Evolutionary conservation across 2,888 invertebrate species (phyloP).

Genomic region (Andrena bicolor): DNA sequence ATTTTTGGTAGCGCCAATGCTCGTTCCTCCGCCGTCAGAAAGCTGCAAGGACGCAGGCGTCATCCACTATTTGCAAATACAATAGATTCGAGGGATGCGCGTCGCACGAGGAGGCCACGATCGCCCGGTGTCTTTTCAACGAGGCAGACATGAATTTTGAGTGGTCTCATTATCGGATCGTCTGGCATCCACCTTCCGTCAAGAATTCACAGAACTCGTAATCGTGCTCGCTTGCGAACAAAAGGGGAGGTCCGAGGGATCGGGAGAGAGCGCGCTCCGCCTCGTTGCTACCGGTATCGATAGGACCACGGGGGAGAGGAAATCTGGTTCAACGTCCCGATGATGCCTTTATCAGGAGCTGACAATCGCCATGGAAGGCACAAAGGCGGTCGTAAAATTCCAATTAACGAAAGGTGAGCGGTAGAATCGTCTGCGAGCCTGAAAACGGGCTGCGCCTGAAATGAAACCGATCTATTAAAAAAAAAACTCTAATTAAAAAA

Average conservation of each 20-base stretch:
- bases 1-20: no score
- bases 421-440: constrained; percentile 21
- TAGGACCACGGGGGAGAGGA: constrained; percentile 34
- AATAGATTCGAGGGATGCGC: constrained; percentile 53
- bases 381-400: constrained; percentile 76
- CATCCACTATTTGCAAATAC: constrained; percentile 53
- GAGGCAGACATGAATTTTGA: constrained; percentile 62
- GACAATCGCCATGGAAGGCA: constrained; percentile 69
- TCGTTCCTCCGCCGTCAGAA: neutral
- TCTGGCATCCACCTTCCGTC: constrained; percentile 64
- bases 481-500: neutral
- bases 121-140: constrained; percentile 50
- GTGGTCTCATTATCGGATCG: constrained; percentile 65
- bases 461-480: neutral
- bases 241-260: constrained; percentile 46
- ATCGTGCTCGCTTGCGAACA: constrained; percentile 51
- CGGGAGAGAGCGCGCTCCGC: constrained; percentile 26
- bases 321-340: constrained; percentile 69
- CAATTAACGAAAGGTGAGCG: constrained; percentile 71
- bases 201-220: constrained; percentile 67
- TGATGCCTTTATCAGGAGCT: constrained; percentile 72
- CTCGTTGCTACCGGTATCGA: constrained; percentile 60
- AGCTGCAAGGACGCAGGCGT: constrained; percentile 14
- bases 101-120: constrained; percentile 3
- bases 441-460: neutral